Base-by-base conservation (phyloP, 2,888 invertebrate species). In the Netelia virgata region DNA sequence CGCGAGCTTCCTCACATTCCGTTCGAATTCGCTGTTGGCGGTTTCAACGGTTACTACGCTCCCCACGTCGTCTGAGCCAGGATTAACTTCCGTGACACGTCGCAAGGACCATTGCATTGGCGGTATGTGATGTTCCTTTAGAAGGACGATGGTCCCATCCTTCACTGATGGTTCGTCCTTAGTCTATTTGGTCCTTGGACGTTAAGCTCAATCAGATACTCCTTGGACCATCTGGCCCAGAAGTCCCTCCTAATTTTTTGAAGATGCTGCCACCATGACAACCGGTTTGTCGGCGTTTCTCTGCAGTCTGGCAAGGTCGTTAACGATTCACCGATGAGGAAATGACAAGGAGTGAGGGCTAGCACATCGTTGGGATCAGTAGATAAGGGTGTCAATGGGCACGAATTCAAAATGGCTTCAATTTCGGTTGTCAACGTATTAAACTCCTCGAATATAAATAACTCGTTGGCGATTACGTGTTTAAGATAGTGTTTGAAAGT, bases 371-470 rank as follows among this genome's bases (percentile, higher is more conserved):
- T 47, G 47, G 47, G 3, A 47, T 47, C 47, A 3, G 47, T 1
- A 3, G 47, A 47, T 14, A 47, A 14, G 14, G 47, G 14, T 47
- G 47, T 47, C 9, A 47, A 14, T 47, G 47, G 47, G 47, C 47
- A 2, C 23, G 2, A 23, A 23, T 23, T 23, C 23, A 23, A 23
- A 23, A 23, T 23, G 2, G 23, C 23, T 2, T 23, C 23, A 1
- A 23, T 23, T 23, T 23, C 2, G 23, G 2, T 23, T 23, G 23
- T 23, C 23, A 73, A 73, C 23, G 73, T 73, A 63, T 82, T 43
- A 23, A 68, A 41, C n/a, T 79, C 77, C 20, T 82, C 82, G 53
- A 68, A 82, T 18, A 55, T 77, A 16, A 77, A 77, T 50, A 77
- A 69, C 14, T 64, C 16, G 53, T 78, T 47, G 1, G 36, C 23